Evolutionary conservation across 2,113 vertebrate species (phyloP).

Genomic region (Orthonyx spaldingii): DNA sequence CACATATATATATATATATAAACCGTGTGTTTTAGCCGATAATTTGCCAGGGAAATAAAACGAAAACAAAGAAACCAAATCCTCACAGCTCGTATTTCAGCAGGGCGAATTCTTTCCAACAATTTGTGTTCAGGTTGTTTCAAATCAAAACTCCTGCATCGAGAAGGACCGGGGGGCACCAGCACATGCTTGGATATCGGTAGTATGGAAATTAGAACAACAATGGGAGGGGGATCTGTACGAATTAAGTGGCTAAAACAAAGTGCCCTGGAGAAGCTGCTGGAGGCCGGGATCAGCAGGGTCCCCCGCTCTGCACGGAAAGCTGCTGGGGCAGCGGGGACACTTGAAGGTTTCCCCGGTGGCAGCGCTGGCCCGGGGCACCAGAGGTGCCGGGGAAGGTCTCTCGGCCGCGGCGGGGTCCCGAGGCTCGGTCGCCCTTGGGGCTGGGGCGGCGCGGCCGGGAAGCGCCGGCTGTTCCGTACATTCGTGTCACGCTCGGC

Average conservation of each 20-base stretch:
- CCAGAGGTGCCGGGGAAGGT: neutral
- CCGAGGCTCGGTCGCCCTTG: neutral
- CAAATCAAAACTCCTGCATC: neutral
- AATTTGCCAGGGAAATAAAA: neutral
- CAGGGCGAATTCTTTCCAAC: neutral
- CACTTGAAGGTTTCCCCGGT: neutral
- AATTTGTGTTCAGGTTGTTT: neutral
- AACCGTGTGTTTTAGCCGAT: neutral
- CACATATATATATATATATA: neutral
- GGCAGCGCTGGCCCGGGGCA: neutral
- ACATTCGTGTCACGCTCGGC: constrained; percentile 36
- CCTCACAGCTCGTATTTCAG: neutral
- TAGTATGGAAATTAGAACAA: neutral
- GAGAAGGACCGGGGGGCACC: neutral
- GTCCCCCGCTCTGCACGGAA: neutral
- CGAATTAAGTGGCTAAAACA: neutral
- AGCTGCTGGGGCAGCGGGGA: neutral
- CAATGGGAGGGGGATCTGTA: neutral
- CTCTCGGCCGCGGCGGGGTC: neutral
- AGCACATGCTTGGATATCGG: neutral
- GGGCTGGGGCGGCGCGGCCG: neutral
- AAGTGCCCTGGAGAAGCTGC: neutral
- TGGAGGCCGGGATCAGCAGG: neutral
- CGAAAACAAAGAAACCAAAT: neutral
- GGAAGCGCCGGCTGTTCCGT: neutral